phyloP scores from a whole-genome alignment of 2,113 vertebrate species.

The Poeciliopsis retropinna region DNA sequence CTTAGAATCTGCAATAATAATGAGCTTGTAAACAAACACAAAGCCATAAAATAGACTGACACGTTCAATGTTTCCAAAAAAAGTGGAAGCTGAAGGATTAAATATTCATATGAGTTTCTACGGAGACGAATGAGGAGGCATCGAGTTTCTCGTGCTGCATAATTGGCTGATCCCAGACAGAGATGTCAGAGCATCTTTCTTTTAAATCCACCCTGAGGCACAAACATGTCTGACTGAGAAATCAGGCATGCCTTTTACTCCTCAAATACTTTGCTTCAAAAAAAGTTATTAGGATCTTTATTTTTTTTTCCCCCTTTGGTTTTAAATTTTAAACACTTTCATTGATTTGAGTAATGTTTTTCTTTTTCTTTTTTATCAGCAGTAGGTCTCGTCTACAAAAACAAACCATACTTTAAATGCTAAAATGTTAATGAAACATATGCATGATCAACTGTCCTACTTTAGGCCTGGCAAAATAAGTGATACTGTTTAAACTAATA shows the following conservation, averaged over 20 bases:
- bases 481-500: too few species aligned
- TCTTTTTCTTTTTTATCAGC: too few species aligned
- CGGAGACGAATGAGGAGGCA: conserved; percentile 34
- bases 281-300: not conserved
- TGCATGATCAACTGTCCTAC: not conserved
- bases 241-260: not conserved
- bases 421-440: not conserved
- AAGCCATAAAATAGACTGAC: conserved; percentile 33
- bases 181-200: not conserved
- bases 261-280: not conserved
- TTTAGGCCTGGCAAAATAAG: not conserved
- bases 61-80: conserved; percentile 39
- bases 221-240: not conserved
- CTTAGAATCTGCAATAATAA: conserved; percentile 39
- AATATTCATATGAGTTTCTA: conserved; percentile 63
- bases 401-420: not conserved
- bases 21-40: conserved; percentile 52
- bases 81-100: conserved; percentile 55
- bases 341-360: not conserved
- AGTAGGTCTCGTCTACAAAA: not conserved
- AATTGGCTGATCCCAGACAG: not conserved
- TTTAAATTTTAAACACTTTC: not conserved
- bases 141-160: conserved; percentile 20
- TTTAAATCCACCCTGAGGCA: not conserved
- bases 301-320: not conserved